A percentile compares a stretch with the other conserved stretches of the same genome.
phyloP scores from a whole-genome alignment of 2,113 vertebrate genomes.

The Crotalus viridis region DNA sequence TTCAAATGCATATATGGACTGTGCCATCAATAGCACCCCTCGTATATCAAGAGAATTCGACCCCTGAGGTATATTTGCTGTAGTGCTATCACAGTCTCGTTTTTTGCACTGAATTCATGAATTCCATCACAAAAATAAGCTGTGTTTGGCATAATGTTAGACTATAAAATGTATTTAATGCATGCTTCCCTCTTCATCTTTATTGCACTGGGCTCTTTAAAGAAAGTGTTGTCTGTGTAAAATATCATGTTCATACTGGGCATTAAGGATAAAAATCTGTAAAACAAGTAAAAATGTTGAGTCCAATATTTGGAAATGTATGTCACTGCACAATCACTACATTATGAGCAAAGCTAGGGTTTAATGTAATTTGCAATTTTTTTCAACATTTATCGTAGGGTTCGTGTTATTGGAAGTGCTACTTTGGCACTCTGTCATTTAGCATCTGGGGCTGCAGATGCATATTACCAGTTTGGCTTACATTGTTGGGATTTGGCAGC shows the following conservation, averaged over 20 bases:
- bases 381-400: slow-evolving; percentile 54
- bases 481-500: slow-evolving; percentile 90
- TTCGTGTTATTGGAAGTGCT: slow-evolving; percentile 84
- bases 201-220: not conserved
- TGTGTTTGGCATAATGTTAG: not conserved
- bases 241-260: not conserved
- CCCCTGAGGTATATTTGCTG: not conserved
- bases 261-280: not conserved
- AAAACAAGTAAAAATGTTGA: not conserved
- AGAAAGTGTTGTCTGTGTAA: not conserved
- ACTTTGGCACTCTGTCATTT: slow-evolving; percentile 82
- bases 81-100: not conserved
- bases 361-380: not conserved
- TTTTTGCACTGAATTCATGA: not conserved
- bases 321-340: not conserved
- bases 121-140: not conserved
- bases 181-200: not conserved
- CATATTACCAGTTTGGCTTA: slow-evolving; percentile 86
- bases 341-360: not conserved
- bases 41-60: not conserved
- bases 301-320: not conserved
- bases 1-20: not conserved
- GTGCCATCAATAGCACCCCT: not conserved
- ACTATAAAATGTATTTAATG: not conserved
- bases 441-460: slow-evolving; percentile 79